Percentiles rank a stretch among this genome's conserved stretches.
phyloP scores from a whole-genome alignment of 1,140 invertebrate genomes.

The Proctacanthus coquilletti region DNA sequence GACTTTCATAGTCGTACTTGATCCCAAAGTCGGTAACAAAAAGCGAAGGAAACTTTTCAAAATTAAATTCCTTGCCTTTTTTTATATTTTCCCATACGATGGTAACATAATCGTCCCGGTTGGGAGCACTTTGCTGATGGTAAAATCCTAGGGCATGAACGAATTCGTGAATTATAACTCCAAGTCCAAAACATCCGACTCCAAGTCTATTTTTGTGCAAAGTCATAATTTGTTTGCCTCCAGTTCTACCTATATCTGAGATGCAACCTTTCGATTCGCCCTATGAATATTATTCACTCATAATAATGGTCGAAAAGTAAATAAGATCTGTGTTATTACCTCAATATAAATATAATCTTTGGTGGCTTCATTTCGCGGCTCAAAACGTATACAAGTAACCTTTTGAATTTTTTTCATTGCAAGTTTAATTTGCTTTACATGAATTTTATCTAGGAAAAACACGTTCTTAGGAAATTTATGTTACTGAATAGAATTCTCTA shows the following conservation, averaged over 20 bases:
- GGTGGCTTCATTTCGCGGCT: not conserved
- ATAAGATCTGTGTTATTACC: too few species aligned
- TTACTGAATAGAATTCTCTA: too few species aligned
- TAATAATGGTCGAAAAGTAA: too few species aligned
- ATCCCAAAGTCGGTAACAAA: slow-evolving; percentile 40
- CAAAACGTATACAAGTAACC: not conserved
- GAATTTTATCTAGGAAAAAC: too few species aligned
- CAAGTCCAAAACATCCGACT: slow-evolving; percentile 33
- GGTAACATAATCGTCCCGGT: slow-evolving; percentile 46
- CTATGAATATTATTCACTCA: too few species aligned
- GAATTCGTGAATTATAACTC: slow-evolving; percentile 1
- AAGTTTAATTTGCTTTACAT: too few species aligned
- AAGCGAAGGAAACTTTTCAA: slow-evolving; percentile 40
- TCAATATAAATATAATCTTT: slow-evolving; percentile 2
- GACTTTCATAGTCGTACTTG: slow-evolving; percentile 50
- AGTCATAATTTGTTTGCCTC: slow-evolving; percentile 35
- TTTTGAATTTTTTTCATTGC: too few species aligned
- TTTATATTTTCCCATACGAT: slow-evolving; percentile 49
- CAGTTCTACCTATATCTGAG: slow-evolving; percentile 34
- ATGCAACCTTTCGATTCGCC: slow-evolving; percentile 31
- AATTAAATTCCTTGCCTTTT: slow-evolving; percentile 41
- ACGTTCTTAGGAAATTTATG: too few species aligned
- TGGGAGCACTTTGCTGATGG: slow-evolving; percentile 49
- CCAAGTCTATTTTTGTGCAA: slow-evolving; percentile 31
- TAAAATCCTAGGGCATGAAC: slow-evolving; percentile 39